phyloP scores from a whole-genome alignment of 2,797 vertebrate species.

The Clamator glandarius region DNA sequence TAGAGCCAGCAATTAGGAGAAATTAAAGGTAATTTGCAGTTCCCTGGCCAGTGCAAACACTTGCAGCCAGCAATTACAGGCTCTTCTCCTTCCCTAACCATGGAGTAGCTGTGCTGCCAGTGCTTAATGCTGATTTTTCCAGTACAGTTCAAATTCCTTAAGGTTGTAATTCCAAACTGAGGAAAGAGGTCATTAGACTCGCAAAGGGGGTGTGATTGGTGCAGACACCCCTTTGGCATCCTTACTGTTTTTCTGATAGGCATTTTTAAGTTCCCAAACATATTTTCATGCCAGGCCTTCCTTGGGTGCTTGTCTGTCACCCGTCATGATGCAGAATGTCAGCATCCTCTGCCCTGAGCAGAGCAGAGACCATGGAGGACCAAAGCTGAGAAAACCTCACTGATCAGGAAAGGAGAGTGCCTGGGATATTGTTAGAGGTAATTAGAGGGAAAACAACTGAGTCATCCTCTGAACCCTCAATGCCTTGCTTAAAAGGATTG shows the following conservation, averaged over 20 bases:
- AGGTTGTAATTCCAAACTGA: not conserved
- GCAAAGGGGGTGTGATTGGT: not conserved
- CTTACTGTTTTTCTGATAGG: not conserved
- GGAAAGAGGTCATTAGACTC: not conserved
- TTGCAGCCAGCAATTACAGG: conserved; percentile 18
- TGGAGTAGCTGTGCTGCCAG: not conserved
- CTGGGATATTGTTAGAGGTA: not conserved
- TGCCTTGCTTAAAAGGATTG: not conserved
- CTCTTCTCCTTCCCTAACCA: not conserved
- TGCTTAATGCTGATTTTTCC: not conserved
- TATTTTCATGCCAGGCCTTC: not conserved
- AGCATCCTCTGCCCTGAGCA: not conserved
- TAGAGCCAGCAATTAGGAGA: conserved; percentile 56
- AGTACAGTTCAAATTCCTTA: not conserved
- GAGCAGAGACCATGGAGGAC: not conserved
- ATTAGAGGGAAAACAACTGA: fast-evolving
- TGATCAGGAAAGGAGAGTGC: not conserved
- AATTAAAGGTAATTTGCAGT: conserved; percentile 57
- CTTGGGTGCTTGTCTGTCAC: not conserved
- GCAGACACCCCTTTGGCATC: not conserved
- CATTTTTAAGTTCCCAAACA: not conserved
- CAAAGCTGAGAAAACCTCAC: not conserved
- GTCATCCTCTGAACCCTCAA: not conserved
- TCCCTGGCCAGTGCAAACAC: conserved; percentile 47
- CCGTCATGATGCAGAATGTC: fast-evolving